These are phyloP conservation scores for Meandrina meandrites DNA, from an alignment of 92 coral and sea anemone genomes.

Conservation along the genomic window DNA sequence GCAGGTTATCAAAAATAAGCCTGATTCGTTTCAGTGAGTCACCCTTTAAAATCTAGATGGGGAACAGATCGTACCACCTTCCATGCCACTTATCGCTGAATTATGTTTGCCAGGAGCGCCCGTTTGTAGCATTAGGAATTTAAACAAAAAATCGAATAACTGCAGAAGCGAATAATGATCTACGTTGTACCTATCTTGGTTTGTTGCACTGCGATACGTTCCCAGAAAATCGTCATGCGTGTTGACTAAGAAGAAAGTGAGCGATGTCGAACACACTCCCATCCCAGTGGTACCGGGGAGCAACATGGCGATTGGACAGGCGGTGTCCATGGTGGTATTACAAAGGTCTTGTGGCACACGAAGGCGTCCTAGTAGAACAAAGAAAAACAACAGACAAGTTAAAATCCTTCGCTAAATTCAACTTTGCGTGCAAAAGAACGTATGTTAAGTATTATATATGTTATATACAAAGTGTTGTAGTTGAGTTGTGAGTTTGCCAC, in stretches of 20 bases:
- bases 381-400: neutral
- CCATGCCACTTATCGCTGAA: neutral
- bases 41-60: neutral
- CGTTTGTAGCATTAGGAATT: neutral
- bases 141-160: neutral
- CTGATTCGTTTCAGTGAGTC: neutral
- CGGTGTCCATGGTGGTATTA: slow-evolving; percentile 45
- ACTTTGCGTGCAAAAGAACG: neutral
- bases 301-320: slow-evolving; percentile 75
- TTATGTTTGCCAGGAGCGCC: no score
- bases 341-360: slow-evolving; percentile 58
- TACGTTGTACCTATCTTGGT: slow-evolving; percentile 33
- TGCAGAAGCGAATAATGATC: neutral
- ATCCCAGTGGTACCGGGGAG: slow-evolving; percentile 70
- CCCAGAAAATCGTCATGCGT: slow-evolving; percentile 75
- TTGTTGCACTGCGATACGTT: slow-evolving; percentile 43
- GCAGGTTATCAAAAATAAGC: no score
- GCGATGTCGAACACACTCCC: slow-evolving; percentile 72
- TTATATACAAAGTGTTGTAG: no score
- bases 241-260: slow-evolving; percentile 60
- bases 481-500: neutral
- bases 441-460: neutral
- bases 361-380: slow-evolving; percentile 49
- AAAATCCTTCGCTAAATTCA: neutral
- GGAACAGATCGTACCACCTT: neutral